A percentile compares a stretch with the other conserved stretches of the same genome.
phyloP scores from a whole-genome alignment of 2,888 invertebrate species.

The Spatulosminthurus flaviceps region DNA sequence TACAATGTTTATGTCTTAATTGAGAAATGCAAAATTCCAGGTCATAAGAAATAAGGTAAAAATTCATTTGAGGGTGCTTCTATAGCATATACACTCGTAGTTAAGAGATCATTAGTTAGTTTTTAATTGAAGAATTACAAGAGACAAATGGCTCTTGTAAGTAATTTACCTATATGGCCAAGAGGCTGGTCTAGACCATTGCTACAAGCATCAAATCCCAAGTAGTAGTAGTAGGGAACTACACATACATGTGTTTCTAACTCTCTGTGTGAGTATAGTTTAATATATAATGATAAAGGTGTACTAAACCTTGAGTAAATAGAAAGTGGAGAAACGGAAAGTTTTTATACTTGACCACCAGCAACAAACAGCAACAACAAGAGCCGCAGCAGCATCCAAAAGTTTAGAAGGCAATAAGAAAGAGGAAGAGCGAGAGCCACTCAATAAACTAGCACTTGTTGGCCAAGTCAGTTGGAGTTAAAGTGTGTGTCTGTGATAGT shows the following conservation, averaged over 20 bases:
- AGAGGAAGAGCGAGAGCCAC: background rate
- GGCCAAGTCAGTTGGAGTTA: background rate
- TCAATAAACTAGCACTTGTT: background rate
- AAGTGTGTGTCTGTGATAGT: background rate
- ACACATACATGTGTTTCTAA: background rate
- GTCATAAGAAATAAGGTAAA: too few relatives aligned
- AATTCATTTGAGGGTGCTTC: too few relatives aligned
- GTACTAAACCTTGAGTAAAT: constrained; percentile 26
- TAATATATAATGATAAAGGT: background rate
- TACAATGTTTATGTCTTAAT: background rate
- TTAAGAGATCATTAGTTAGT: background rate
- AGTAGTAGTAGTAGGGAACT: background rate
- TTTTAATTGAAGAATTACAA: constrained; percentile 9
- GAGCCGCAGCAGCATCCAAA: background rate
- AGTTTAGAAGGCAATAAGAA: background rate
- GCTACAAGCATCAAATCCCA: background rate
- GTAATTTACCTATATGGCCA: background rate
- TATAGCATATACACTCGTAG: too few relatives aligned
- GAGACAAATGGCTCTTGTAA: background rate
- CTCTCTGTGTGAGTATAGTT: background rate
- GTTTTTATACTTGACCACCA: constrained; percentile 24
- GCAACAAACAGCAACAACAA: too few relatives aligned
- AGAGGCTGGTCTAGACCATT: background rate
- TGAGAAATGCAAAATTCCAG: constrained; percentile 5
- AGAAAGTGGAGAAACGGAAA: constrained; percentile 25